Conservation (phyloP, 1,140 invertebrate genomes). For the Ruditapes philippinarum region DNA sequence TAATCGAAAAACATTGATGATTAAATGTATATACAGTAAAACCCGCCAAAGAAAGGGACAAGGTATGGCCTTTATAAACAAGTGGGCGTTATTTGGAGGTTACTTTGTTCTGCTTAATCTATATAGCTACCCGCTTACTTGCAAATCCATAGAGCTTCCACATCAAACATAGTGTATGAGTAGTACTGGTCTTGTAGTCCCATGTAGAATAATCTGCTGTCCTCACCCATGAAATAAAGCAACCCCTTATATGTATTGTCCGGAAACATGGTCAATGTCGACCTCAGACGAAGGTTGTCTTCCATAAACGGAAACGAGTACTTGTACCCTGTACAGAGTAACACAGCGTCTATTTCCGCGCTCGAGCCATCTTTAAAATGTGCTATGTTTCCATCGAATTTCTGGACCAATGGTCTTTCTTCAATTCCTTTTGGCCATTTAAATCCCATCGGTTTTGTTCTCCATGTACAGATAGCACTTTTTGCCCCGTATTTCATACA, state of each 20-base stretch:
- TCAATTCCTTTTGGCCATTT: conserved; percentile 53
- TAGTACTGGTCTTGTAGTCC: conserved; percentile 44
- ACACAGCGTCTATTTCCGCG: conserved; percentile 48
- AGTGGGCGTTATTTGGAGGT: too few species aligned
- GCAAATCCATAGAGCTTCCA: conserved; percentile 46
- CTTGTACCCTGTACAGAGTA: conserved; percentile 59
- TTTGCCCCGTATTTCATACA: conserved; percentile 50
- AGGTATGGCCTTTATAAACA: too few species aligned
- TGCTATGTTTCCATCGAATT: conserved; percentile 28
- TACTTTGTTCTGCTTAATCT: too few species aligned
- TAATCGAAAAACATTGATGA: too few species aligned
- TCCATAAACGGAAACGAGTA: conserved; percentile 52
- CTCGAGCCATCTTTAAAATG: conserved; percentile 55
- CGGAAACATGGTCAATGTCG: background rate
- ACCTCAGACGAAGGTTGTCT: conserved; percentile 25
- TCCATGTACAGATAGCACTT: conserved; percentile 10
- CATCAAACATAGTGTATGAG: conserved; percentile 60
- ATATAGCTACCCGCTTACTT: too few species aligned
- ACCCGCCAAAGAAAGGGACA: too few species aligned
- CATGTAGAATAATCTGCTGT: conserved; percentile 64
- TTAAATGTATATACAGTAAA: too few species aligned
- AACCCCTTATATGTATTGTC: conserved; percentile 58
- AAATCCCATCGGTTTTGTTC: conserved; percentile 45
- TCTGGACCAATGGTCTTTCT: conserved; percentile 37
- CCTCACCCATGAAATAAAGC: conserved; percentile 25